Conservation (phyloP, 2,888 invertebrate species). For the Tenthredo notha region DNA sequence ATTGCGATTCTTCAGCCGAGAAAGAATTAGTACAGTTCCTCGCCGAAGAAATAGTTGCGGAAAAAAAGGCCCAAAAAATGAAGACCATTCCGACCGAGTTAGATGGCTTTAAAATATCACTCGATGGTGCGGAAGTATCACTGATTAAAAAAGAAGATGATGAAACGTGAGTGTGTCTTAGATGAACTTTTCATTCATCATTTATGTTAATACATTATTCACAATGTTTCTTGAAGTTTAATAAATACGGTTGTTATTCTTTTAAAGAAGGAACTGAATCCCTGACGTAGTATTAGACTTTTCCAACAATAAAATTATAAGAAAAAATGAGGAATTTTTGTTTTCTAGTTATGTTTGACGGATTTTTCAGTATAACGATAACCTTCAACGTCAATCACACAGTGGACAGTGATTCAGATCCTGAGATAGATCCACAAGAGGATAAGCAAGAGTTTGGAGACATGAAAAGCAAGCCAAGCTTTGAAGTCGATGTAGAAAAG, state of each 20-base stretch:
- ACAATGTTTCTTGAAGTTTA: neutral
- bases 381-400: conserved; percentile 97
- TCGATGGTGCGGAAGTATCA: conserved; percentile 92
- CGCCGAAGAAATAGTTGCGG: conserved; percentile 95
- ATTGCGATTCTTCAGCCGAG: conserved; percentile 83
- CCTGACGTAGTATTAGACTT: neutral
- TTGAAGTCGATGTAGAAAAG: conserved; percentile 91
- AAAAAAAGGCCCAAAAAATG: conserved; percentile 90
- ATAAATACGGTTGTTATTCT: neutral
- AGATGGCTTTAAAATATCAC: conserved; percentile 89
- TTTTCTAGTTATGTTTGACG: conserved; percentile 14
- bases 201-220: neutral
- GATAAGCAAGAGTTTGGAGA: conserved; percentile 90
- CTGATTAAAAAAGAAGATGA: conserved; percentile 86
- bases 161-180: conserved; percentile 83
- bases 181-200: neutral
- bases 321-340: neutral
- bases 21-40: conserved; percentile 94
- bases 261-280: neutral
- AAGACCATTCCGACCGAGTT: conserved; percentile 88
- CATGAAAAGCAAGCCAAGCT: conserved; percentile 95
- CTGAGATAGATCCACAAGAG: conserved; percentile 82
- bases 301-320: neutral
- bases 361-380: conserved; percentile 84
- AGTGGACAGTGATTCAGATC: conserved; percentile 89